Percentiles rank a stretch among this genome's conserved stretches.
Conservation (phyloP, 2,113 vertebrate species). For the Alces alces region DNA sequence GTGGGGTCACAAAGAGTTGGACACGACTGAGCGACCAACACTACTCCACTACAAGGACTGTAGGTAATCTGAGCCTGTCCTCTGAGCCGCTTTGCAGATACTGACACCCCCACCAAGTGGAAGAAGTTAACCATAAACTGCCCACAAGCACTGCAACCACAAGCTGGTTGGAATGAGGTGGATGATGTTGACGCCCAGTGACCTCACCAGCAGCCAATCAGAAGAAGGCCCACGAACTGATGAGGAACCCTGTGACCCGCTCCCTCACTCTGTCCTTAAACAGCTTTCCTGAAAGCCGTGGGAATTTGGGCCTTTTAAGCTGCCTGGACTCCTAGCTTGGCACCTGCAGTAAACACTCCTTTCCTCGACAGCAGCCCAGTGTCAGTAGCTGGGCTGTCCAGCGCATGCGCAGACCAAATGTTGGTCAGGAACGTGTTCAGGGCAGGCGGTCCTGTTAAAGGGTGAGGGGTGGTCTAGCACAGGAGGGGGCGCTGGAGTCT, state of each 20-base stretch:
- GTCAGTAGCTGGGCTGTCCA: not conserved
- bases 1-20: not conserved
- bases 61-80: not conserved
- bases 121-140: not conserved
- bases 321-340: not conserved
- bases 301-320: not conserved
- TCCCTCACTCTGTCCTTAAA: not conserved
- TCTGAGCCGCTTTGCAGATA: not conserved
- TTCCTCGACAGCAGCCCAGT: not conserved
- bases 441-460: not conserved
- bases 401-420: not conserved
- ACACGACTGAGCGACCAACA: not conserved
- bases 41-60: not conserved
- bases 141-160: not conserved
- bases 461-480: not conserved
- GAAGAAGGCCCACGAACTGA: not conserved
- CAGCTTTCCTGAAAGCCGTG: not conserved
- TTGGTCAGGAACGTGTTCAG: not conserved
- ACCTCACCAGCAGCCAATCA: not conserved
- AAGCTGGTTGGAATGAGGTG: not conserved
- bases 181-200: not conserved
- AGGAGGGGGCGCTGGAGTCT: accelerated
- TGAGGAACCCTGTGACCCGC: not conserved
- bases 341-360: not conserved
- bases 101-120: not conserved